Conservation (phyloP, 2,888 invertebrate genomes). For the Dasypolia templi region DNA sequence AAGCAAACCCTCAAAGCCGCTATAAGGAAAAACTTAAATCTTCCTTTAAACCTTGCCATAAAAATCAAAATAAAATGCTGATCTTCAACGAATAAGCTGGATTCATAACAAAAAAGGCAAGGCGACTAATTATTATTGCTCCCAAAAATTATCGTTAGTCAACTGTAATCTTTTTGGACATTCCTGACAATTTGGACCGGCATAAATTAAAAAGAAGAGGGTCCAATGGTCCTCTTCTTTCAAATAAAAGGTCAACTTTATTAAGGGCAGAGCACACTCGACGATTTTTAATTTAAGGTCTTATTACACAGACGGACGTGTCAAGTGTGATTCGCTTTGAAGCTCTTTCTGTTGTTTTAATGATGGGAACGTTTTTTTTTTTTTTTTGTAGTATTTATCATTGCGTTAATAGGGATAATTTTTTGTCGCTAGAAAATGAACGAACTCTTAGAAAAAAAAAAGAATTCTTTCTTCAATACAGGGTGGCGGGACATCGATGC, state of each 20-base stretch:
- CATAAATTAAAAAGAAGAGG: constrained; percentile 63
- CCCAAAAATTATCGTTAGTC: constrained; percentile 39
- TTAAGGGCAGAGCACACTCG: constrained; percentile 50
- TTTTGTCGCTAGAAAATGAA: too few species aligned
- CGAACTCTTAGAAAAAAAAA: too few species aligned
- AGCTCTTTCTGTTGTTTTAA: constrained; percentile 22
- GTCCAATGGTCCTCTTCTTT: constrained; percentile 49
- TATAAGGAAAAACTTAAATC: neutral
- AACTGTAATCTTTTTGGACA: constrained; percentile 43
- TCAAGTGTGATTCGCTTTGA: constrained; percentile 37
- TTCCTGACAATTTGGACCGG: constrained; percentile 39
- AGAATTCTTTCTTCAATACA: too few species aligned
- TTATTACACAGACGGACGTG: constrained; percentile 37
- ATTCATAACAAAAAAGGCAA: constrained; percentile 3
- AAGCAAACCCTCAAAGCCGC: neutral
- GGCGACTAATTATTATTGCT: constrained; percentile 25
- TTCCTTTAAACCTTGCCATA: neutral
- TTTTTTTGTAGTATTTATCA: neutral
- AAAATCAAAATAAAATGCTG: constrained; percentile 6
- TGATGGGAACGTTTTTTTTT: constrained; percentile 5
- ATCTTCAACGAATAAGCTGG: neutral
- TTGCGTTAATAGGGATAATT: neutral
- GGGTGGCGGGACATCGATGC: too few species aligned
- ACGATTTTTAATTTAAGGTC: constrained; percentile 59
- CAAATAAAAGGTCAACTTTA: constrained; percentile 58